These are phyloP conservation scores for Lasioglossum figueresi DNA, from an alignment of 2,888 invertebrate genomes.

Conservation along the genomic window DNA sequence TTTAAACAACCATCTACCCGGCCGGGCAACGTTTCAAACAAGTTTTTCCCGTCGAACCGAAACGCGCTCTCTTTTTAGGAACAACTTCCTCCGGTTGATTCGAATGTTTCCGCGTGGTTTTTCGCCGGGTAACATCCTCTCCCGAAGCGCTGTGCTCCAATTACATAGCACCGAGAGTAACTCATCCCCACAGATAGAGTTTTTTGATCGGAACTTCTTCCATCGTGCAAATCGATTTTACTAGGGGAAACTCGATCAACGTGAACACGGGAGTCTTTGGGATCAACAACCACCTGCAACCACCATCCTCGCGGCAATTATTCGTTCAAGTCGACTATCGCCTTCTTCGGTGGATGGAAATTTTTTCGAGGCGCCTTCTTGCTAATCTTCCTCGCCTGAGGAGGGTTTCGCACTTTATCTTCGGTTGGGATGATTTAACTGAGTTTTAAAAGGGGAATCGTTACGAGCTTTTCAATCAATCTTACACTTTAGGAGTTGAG, in stretches of 20 bases:
- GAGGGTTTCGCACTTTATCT: neutral
- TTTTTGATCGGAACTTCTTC: neutral
- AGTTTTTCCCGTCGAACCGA: constrained; percentile 3
- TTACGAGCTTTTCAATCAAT: neutral
- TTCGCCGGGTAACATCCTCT: neutral
- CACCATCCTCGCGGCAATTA: neutral
- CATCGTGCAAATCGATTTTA: neutral
- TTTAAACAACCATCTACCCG: neutral
- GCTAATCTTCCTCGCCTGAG: neutral
- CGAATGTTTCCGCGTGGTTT: neutral
- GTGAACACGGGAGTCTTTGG: neutral
- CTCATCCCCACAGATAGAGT: neutral
- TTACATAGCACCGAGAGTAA: constrained; percentile 7
- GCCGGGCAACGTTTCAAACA: constrained; percentile 13
- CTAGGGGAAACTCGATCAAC: neutral
- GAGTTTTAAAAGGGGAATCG: neutral
- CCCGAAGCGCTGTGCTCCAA: neutral
- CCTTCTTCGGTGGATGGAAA: neutral
- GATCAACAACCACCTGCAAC: neutral
- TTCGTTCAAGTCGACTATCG: neutral
- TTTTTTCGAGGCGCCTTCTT: neutral
- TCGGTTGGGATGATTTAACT: neutral
- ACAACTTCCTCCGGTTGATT: neutral
- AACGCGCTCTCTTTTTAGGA: neutral
- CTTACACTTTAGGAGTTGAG: neutral